These are phyloP conservation scores for Acanthisitta chloris DNA, from an alignment of 2,113 vertebrate genomes.

Conservation along the genomic window DNA sequence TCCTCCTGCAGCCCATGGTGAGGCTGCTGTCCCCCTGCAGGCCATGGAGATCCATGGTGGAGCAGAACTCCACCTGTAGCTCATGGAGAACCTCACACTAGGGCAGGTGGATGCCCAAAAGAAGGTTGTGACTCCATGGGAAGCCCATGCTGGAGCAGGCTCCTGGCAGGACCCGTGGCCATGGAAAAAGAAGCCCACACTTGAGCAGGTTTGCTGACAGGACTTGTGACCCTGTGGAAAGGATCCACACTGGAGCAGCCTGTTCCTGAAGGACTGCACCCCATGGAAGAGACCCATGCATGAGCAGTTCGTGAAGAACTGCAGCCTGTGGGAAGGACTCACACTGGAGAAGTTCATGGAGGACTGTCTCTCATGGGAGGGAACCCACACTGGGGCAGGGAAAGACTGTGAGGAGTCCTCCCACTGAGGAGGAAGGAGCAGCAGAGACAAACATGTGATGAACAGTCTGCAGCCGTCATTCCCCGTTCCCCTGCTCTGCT, in stretches of 20 bases:
- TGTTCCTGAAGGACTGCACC: neutral
- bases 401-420: neutral
- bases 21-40: neutral
- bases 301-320: no score
- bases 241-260: no score
- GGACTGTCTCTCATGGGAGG: neutral
- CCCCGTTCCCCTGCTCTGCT: neutral
- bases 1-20: no score
- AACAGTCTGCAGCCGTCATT: neutral
- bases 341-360: neutral
- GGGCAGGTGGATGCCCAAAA: neutral
- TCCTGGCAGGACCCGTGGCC: neutral
- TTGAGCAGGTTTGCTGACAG: neutral
- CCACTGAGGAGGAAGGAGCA: neutral
- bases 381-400: rapidly evolving
- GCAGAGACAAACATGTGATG: rapidly evolving
- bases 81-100: rapidly evolving
- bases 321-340: neutral
- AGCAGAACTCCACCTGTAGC: neutral
- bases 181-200: neutral
- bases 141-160: neutral
- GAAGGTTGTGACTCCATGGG: neutral
- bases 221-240: rapidly evolving
- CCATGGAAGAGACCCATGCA: rapidly evolving
- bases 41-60: neutral